Base-by-base conservation (phyloP, 2,888 invertebrate genomes). In the Heliconius erato region DNA sequence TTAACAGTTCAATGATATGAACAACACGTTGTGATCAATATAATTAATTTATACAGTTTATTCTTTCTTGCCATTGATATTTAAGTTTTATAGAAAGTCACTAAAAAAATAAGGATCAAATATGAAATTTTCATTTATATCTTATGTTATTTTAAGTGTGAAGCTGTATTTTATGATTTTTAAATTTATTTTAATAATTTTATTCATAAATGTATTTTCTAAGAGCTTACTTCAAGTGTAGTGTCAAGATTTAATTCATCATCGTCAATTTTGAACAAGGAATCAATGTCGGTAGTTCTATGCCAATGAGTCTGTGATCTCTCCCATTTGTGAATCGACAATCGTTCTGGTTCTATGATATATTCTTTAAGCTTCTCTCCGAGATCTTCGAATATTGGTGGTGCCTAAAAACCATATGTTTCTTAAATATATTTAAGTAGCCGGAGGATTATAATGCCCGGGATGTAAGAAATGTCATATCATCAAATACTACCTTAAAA, bases 311-410 rank as follows among this genome's bases (percentile, higher is more conserved):
- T 96, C 88, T 98, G 98, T 32, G 97, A 97, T 87, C 96, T 96
- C 89, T 97, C 97, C 92, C 97, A 96, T 87, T 97, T 96, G 91
- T 98, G 98, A 85, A 98, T 97, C 0, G 98, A 97, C 72, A 98
- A 93, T 84, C 96, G 96, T 88, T 98, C 98, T 3, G 97, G 97
- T 87, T 97, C 96, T 80, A 97, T 92, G 65, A 98, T 93, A 87
- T 97, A 98, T 78, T 97, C 96, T 88, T 97, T 97, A 54, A 98
- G 93, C 85, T 97, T 96, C 85, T 97, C 96, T 87, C 96, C 95
- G 54, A 97, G 95, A 86, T 97, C 96, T 79, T 97, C 97, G 83
- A 98, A 94, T 83, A 98, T 96, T 35, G 97, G 97, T 80, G 98
- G 98, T 49, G 93, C 84, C 96, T 96, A 85, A 84, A 63, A 94